Conservation (phyloP, 2,888 invertebrate species). For the Tachina lurida region DNA sequence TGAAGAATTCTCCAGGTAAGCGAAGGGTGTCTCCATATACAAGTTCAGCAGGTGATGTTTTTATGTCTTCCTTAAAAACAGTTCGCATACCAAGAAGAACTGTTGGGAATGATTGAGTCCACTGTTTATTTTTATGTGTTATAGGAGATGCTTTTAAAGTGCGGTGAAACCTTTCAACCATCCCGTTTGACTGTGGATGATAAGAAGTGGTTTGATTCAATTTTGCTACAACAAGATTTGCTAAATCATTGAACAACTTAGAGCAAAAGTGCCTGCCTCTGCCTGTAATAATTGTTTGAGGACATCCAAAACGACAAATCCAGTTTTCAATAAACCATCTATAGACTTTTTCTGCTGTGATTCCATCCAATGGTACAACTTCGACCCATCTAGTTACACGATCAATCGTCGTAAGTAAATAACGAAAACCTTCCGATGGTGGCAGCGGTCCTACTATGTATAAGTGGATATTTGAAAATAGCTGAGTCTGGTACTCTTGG, state of each 20-base stretch:
- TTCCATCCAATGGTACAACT: conserved; percentile 1
- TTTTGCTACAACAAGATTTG: too few relatives aligned
- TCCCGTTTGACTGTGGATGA: too few relatives aligned
- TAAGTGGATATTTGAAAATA: neutral
- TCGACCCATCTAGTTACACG: conserved; percentile 3
- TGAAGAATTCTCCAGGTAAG: conserved; percentile 11
- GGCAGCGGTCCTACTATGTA: conserved; percentile 3
- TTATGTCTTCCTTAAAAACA: neutral
- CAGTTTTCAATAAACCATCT: conserved; percentile 1
- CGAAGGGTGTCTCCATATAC: neutral
- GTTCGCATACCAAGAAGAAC: conserved; percentile 2
- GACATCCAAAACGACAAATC: too few relatives aligned
- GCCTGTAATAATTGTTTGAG: too few relatives aligned
- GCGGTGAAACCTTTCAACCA: too few relatives aligned
- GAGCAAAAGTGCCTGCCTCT: too few relatives aligned
- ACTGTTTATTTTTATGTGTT: conserved; percentile 1
- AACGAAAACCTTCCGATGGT: conserved; percentile 2
- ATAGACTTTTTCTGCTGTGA: neutral
- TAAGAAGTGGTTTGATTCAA: too few relatives aligned
- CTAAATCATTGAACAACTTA: too few relatives aligned
- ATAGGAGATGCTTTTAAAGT: too few relatives aligned
- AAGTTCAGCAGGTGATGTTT: too few relatives aligned
- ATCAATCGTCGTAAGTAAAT: conserved; percentile 17
- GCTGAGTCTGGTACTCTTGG: neutral
- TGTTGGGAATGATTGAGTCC: conserved; percentile 2